These are phyloP conservation scores for Matsumyia berberina DNA, from an alignment of 2,888 invertebrate genomes.

Conservation along the genomic window DNA sequence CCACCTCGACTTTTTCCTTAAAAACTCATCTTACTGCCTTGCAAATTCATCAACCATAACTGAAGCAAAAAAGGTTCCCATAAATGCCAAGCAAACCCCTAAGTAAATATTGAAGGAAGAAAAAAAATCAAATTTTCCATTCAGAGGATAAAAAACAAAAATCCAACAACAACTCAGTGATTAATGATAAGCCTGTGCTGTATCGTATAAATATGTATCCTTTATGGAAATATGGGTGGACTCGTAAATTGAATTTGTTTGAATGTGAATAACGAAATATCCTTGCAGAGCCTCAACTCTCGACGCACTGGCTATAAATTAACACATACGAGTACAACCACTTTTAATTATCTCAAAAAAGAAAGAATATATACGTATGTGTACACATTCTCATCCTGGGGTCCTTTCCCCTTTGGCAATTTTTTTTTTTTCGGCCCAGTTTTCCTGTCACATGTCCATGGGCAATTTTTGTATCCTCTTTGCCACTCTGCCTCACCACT, in stretches of 20 bases:
- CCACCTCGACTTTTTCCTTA: no score
- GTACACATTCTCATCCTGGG: not conserved
- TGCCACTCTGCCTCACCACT: not conserved
- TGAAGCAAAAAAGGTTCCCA: not conserved
- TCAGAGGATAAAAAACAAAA: not conserved
- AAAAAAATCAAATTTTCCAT: not conserved
- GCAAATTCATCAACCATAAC: no score
- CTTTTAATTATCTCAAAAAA: constrained; percentile 65
- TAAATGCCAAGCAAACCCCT: not conserved
- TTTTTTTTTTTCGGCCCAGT: constrained; percentile 14
- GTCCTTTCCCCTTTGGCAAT: not conserved
- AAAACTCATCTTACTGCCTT: no score
- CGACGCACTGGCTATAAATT: constrained; percentile 55
- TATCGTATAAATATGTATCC: constrained; percentile 45
- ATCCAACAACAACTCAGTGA: constrained; percentile 19
- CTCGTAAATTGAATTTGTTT: constrained; percentile 71
- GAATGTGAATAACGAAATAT: constrained; percentile 66
- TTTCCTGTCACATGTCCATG: constrained; percentile 46
- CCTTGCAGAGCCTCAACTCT: constrained; percentile 15
- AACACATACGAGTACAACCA: constrained; percentile 39
- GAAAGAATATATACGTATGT: no score
- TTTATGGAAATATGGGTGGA: constrained; percentile 50
- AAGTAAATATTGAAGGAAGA: not conserved
- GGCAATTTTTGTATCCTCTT: constrained; percentile 26
- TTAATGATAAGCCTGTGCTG: constrained; percentile 48